Evolutionary conservation across 2,888 invertebrate species (phyloP).

Genomic region (Eumerus sabulonum): DNA sequence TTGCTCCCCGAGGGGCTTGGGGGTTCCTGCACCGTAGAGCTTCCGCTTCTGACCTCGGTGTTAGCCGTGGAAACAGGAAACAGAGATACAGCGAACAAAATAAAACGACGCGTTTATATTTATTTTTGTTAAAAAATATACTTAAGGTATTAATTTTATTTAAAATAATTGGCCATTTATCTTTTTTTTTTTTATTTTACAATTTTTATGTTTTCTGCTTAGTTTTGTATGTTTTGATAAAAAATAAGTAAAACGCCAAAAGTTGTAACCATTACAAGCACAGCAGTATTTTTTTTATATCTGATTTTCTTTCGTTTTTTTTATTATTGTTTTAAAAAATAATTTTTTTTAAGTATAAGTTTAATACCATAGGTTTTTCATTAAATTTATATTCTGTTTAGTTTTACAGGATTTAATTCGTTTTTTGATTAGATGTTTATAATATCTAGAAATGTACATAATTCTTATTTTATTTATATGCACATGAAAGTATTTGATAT

Average conservation of each 20-base stretch:
- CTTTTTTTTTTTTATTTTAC: neutral
- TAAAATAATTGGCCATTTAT: slow-evolving; percentile 68
- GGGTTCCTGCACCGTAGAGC: too few relatives aligned
- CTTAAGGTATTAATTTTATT: slow-evolving; percentile 67
- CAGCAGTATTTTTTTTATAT: slow-evolving; percentile 61
- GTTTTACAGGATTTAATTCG: slow-evolving; percentile 35
- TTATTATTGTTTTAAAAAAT: slow-evolving; percentile 41
- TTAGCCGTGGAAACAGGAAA: too few relatives aligned
- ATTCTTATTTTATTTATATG: slow-evolving; percentile 21
- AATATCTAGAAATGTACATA: slow-evolving; percentile 62
- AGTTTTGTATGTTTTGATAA: slow-evolving; percentile 46
- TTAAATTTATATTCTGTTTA: slow-evolving; percentile 36
- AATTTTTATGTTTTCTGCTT: slow-evolving; percentile 50
- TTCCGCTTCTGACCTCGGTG: too few relatives aligned
- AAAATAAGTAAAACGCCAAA: slow-evolving; percentile 68
- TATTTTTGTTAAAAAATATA: slow-evolving; percentile 69
- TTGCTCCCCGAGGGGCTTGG: too few relatives aligned
- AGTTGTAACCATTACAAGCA: slow-evolving; percentile 64
- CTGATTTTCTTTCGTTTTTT: slow-evolving; percentile 40
- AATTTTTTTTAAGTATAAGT: slow-evolving; percentile 37
- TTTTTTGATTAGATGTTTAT: slow-evolving; percentile 52
- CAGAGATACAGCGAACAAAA: too few relatives aligned
- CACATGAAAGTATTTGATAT: slow-evolving; percentile 45
- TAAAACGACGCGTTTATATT: slow-evolving; percentile 18
- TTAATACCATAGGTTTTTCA: slow-evolving; percentile 15